phyloP scores from a whole-genome alignment of 1,140 invertebrate genomes.

The Adelges cooleyi region DNA sequence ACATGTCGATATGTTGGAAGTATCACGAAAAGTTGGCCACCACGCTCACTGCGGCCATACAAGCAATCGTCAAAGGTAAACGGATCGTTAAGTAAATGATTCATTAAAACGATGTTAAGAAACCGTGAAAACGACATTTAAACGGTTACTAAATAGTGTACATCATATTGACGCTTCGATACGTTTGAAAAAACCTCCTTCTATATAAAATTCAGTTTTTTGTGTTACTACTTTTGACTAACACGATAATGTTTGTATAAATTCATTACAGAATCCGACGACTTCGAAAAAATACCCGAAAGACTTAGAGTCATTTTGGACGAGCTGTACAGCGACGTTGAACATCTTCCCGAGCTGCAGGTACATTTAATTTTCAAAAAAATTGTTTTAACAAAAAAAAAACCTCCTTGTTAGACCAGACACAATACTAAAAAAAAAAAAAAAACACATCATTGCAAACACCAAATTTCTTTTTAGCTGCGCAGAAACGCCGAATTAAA shows the following conservation, averaged over 20 bases:
- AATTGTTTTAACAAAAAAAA: too few species aligned
- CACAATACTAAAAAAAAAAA: too few species aligned
- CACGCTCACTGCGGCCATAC: slow-evolving; percentile 3
- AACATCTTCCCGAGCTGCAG: slow-evolving; percentile 11
- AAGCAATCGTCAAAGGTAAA: slow-evolving; percentile 9
- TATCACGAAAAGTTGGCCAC: slow-evolving; percentile 21
- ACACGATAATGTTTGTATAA: neutral
- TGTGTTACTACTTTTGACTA: too few species aligned
- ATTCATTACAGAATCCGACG: neutral
- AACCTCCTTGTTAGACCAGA: too few species aligned
- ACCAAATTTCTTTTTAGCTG: too few species aligned
- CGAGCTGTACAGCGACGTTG: neutral
- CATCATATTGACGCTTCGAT: too few species aligned
- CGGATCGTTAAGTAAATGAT: neutral
- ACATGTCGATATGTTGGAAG: slow-evolving; percentile 23
- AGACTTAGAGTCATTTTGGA: neutral
- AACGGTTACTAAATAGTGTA: neutral
- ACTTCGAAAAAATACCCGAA: neutral
- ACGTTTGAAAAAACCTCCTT: too few species aligned
- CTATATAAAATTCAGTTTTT: too few species aligned
- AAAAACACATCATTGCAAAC: too few species aligned
- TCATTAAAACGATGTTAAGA: neutral
- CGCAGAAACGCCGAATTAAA: too few species aligned
- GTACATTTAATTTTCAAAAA: neutral
- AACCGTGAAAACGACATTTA: neutral